phyloP scores from a whole-genome alignment of 2,888 invertebrate species.

The Tipula vernalis region DNA sequence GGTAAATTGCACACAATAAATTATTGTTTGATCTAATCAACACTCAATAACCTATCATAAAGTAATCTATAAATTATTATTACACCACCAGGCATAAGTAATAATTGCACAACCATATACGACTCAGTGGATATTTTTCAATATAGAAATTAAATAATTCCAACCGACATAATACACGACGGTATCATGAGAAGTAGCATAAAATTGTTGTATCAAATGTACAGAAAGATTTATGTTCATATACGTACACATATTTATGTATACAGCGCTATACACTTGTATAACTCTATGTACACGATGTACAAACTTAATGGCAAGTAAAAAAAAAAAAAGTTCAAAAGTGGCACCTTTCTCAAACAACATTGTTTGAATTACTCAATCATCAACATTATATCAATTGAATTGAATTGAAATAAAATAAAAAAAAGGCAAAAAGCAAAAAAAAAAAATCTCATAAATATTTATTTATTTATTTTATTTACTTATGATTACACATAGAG shows the following conservation, averaged over 20 bases:
- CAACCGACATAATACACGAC: neutral
- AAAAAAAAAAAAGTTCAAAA: neutral
- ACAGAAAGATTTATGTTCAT: neutral
- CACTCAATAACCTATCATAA: neutral
- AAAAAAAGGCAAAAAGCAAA: neutral
- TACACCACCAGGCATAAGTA: neutral
- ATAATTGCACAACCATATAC: neutral
- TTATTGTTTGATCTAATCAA: neutral
- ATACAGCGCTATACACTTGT: neutral
- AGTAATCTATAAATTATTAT: neutral
- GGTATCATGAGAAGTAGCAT: neutral
- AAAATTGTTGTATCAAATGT: neutral
- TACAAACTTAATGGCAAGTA: neutral
- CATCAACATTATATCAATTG: neutral
- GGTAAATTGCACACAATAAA: neutral
- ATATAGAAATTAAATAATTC: neutral
- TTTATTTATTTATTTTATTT: neutral
- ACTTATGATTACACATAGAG: neutral
- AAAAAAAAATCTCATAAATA: neutral
- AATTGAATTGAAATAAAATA: neutral
- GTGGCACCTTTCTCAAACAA: constrained; percentile 4
- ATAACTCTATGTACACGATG: neutral
- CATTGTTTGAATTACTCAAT: constrained; percentile 4
- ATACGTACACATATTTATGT: neutral
- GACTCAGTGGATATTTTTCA: neutral